These are phyloP conservation scores for Coilia nasus DNA, from an alignment of 2,797 vertebrate species.

Conservation along the genomic window DNA sequence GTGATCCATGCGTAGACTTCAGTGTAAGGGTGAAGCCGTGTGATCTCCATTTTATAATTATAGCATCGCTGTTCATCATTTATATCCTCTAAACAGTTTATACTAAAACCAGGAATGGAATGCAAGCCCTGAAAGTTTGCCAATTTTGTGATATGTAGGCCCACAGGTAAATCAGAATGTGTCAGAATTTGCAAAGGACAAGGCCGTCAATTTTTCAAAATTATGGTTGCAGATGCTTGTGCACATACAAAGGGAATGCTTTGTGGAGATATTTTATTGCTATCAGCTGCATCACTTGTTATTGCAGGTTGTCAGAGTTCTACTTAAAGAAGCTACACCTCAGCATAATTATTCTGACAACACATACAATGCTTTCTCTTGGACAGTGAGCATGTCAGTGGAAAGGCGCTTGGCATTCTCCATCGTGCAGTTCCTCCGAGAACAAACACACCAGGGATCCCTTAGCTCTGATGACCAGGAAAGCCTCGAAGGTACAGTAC, in stretches of 20 bases:
- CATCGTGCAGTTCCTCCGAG: conserved; percentile 94
- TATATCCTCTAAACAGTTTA: background rate
- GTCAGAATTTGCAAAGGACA: background rate
- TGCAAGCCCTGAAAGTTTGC: background rate
- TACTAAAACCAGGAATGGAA: background rate
- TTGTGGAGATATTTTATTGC: background rate
- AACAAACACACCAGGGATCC: conserved; percentile 89
- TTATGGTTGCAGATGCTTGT: background rate
- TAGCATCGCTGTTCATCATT: background rate
- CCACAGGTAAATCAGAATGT: too few species aligned
- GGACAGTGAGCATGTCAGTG: conserved; percentile 84
- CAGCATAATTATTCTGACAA: background rate
- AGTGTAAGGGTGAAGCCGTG: background rate
- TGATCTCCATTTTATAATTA: background rate
- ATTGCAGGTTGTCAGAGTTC: too few species aligned
- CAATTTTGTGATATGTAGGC: background rate
- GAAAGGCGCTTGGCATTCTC: conserved; percentile 93
- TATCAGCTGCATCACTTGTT: background rate
- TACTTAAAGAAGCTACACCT: too few species aligned
- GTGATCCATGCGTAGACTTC: background rate
- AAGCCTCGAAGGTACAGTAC: conserved; percentile 90
- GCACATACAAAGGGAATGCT: background rate
- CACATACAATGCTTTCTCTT: background rate
- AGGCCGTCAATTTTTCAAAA: too few species aligned
- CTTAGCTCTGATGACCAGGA: conserved; percentile 96